phyloP scores from a whole-genome alignment of 2,113 vertebrate genomes.

The Potamarius usumacintae region DNA sequence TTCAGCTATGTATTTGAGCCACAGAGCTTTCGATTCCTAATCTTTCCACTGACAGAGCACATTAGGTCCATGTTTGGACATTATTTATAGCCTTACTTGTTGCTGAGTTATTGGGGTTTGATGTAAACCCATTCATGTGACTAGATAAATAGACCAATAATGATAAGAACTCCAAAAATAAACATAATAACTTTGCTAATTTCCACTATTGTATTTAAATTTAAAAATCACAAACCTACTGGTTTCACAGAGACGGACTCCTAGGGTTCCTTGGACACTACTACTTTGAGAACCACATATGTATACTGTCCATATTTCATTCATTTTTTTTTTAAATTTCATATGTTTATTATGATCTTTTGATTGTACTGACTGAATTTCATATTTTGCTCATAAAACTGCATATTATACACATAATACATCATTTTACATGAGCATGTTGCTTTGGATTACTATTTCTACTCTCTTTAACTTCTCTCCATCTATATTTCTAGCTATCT shows the following conservation, averaged over 20 bases:
- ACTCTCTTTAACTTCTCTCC: not conserved
- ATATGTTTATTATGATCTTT: not conserved
- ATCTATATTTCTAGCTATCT: not conserved
- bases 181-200: not conserved
- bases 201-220: not conserved
- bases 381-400: not conserved
- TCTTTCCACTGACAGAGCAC: not conserved
- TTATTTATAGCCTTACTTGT: not conserved
- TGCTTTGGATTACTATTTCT: not conserved
- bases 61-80: not conserved
- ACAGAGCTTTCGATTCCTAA: not conserved
- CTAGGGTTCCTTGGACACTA: not conserved
- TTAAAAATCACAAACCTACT: not conserved
- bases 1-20: not conserved
- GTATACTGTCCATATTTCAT: not conserved
- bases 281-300: not conserved
- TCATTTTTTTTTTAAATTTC: not conserved
- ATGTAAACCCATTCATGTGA: not conserved
- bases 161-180: too few relatives aligned
- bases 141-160: not conserved
- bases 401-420: not conserved
- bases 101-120: not conserved
- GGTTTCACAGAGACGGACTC: not conserved
- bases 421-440: not conserved
- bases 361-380: not conserved